Evolutionary conservation across 2,797 vertebrate genomes (phyloP).

Genomic region (Manis crassicaudata): DNA sequence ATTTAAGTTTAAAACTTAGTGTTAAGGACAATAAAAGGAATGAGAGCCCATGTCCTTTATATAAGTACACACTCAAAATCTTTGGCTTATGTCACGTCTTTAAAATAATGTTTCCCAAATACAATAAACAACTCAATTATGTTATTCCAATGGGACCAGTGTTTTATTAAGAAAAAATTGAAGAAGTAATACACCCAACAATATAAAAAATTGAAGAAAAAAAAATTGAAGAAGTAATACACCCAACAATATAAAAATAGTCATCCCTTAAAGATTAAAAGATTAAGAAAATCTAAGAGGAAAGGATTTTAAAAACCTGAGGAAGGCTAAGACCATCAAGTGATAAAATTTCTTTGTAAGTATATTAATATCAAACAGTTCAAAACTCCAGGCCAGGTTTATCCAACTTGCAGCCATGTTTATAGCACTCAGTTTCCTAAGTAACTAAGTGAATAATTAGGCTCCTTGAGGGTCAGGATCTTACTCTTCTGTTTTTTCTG

Average conservation of each 20-base stretch:
- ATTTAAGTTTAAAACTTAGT: slow-evolving; percentile 85
- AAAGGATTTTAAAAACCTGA: slow-evolving; percentile 53
- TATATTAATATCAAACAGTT: slow-evolving; percentile 65
- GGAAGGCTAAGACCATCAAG: slow-evolving; percentile 53
- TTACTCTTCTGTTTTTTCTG: slow-evolving; percentile 72
- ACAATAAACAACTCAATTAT: slow-evolving; percentile 45
- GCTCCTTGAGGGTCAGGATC: slow-evolving; percentile 18
- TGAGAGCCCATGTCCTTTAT: slow-evolving; percentile 84
- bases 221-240: slow-evolving; percentile 59
- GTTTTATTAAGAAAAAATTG: slow-evolving; percentile 48
- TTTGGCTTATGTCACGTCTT: slow-evolving; percentile 62
- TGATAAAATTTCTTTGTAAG: slow-evolving; percentile 70
- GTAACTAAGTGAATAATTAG: slow-evolving; percentile 59
- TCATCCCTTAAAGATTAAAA: slow-evolving; percentile 51
- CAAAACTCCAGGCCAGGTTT: slow-evolving; percentile 58
- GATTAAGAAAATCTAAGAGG: slow-evolving; percentile 44
- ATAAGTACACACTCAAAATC: slow-evolving; percentile 73
- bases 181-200: slow-evolving; percentile 52
- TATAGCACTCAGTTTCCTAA: slow-evolving; percentile 64
- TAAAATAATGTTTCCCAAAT: slow-evolving; percentile 66
- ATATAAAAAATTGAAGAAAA: slow-evolving; percentile 42
- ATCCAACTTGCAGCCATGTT: slow-evolving; percentile 55
- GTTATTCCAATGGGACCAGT: neutral
- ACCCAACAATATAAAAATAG: slow-evolving; percentile 29
- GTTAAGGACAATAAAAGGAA: slow-evolving; percentile 86